Base-by-base conservation (phyloP, 2,888 invertebrate species). In the Bursaphelenchus okinawaensis region DNA sequence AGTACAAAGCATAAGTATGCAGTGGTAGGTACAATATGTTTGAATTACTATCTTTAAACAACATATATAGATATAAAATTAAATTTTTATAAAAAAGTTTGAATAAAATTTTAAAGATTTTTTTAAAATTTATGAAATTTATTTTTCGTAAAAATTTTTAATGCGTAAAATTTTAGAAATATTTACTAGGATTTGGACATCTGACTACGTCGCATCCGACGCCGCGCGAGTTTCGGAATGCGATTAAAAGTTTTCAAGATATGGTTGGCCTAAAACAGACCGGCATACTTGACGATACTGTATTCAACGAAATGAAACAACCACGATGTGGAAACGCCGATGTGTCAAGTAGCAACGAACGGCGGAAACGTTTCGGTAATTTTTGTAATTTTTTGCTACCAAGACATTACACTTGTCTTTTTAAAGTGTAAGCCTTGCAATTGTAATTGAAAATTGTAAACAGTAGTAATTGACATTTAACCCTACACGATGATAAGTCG, bases 291-390 rank as follows among this genome's bases (percentile, higher is more conserved):
- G 79, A 81, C 70, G 67, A 55, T 22, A 69, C 56, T 3, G 81
- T 81, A 7, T 24, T 77, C 16, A 64, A 67, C 16, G 71, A 72
- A 22, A 76, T 80, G 58, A 60, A 65, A 23, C 65, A 63, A 26
- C 73, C 78, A 12, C 67, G 81, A 22, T 81, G 81, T 63, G 75
- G 73, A n/a, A 78, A 79, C 19, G 27, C 60, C 16, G 81, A 81
- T 63, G 66, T 74, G 16, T 50, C 62, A 6, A 22, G 59, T 6
- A 29, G 40, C 12, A 23, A 29, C 31, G 67, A 68, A 19, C 68
- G 73, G 7, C 51, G 72, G 20, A 55, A 60, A 56, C 65, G 71
- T 16, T 71, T 71, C 54, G 70, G 72, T 65, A 63, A 22, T 56
- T 63, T 26, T 24, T 26, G 22, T 40, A 4, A 16, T 40, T 40